Percentiles rank a stretch among this genome's conserved stretches.
Conservation (phyloP, 2,888 invertebrate species). For the Morpho helenor region DNA sequence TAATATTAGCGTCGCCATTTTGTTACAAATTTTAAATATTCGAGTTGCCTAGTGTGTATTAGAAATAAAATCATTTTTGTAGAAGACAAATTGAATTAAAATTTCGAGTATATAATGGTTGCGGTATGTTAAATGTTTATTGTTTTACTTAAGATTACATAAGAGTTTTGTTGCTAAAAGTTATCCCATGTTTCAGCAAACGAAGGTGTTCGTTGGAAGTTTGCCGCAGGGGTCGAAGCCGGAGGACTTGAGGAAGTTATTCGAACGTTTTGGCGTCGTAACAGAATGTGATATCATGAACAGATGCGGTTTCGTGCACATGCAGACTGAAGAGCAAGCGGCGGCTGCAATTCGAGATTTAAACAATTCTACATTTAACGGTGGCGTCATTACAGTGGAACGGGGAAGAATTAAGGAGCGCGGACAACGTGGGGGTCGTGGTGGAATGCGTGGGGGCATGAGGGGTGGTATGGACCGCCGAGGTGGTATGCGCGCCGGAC, state of each 20-base stretch:
- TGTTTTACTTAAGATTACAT: constrained; percentile 23
- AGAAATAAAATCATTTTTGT: background rate
- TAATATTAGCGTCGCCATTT: too few species aligned
- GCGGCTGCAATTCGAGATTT: constrained; percentile 88
- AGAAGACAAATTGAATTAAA: background rate
- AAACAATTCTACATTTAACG: constrained; percentile 90
- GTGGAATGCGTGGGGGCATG: constrained; percentile 68
- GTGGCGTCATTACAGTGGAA: constrained; percentile 91
- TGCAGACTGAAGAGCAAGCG: constrained; percentile 91
- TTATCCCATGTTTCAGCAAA: constrained; percentile 71
- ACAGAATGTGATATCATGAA: constrained; percentile 97
- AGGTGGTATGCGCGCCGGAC: constrained; percentile 54
- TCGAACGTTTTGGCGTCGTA: constrained; percentile 92
- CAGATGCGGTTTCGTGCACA: constrained; percentile 95
- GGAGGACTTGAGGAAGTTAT: constrained; percentile 89
- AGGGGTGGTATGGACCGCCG: constrained; percentile 55
- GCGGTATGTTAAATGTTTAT: constrained; percentile 54
- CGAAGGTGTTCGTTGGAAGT: constrained; percentile 96
- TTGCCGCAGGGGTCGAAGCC: constrained; percentile 91
- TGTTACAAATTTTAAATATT: too few species aligned
- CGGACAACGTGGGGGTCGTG: constrained; percentile 71
- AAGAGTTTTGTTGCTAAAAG: constrained; percentile 21
- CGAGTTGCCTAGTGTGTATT: too few species aligned
- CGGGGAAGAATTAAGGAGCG: constrained; percentile 88
- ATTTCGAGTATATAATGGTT: constrained; percentile 48